phyloP scores from a whole-genome alignment of 2,888 invertebrate genomes.

The Scotopteryx bipunctaria region DNA sequence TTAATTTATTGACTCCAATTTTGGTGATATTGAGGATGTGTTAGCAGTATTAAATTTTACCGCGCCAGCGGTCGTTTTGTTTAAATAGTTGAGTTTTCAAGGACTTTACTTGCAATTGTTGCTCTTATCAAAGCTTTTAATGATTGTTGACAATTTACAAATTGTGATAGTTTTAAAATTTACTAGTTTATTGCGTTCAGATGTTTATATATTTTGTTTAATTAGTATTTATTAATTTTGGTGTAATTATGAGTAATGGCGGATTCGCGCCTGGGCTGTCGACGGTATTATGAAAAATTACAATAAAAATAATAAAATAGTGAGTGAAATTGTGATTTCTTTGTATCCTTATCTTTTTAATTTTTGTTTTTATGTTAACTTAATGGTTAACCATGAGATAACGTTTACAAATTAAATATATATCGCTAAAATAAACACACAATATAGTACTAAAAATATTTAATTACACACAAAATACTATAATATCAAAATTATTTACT shows the following conservation, averaged over 20 bases:
- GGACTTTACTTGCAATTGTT: constrained; percentile 53
- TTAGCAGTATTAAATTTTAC: constrained; percentile 61
- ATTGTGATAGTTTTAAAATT: constrained; percentile 49
- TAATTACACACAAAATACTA: constrained; percentile 11
- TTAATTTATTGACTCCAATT: constrained; percentile 31
- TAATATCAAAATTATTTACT: constrained; percentile 2
- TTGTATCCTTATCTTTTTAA: not conserved
- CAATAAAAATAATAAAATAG: constrained; percentile 83
- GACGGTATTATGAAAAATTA: constrained; percentile 80
- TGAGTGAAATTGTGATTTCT: constrained; percentile 58
- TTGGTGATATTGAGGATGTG: constrained; percentile 51
- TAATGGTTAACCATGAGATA: too few species aligned
- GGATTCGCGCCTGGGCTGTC: constrained; percentile 56
- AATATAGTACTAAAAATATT: constrained; percentile 13
- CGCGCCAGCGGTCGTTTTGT: constrained; percentile 16
- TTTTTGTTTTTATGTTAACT: too few species aligned
- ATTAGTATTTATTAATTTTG: constrained; percentile 34
- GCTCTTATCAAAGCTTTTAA: constrained; percentile 73
- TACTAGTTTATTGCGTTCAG: constrained; percentile 44
- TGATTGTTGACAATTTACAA: constrained; percentile 68
- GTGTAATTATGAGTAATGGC: constrained; percentile 54
- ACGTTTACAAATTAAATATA: too few species aligned
- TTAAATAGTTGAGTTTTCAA: constrained; percentile 34
- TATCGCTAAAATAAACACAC: not conserved
- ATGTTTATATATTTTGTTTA: constrained; percentile 34